Base-by-base conservation (phyloP, 2,113 vertebrate genomes). In the Otocyon megalotis region DNA sequence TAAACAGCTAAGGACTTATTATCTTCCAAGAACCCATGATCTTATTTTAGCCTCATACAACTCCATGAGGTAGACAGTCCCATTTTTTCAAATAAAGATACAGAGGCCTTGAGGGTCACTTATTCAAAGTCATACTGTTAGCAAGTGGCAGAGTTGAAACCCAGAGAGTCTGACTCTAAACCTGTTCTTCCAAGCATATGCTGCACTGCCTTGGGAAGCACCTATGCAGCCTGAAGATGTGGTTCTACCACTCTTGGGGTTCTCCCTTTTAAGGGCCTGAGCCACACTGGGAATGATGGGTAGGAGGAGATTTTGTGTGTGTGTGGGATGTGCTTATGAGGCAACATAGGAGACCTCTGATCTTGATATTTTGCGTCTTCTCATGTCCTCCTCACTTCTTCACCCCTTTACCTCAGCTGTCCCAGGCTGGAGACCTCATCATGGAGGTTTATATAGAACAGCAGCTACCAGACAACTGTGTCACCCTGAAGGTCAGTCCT, bases 391-490 rank as follows among this genome's bases (percentile, higher is more conserved):
- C 56, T 93, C 83, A 79, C 77, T 79, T 82, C 88, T 84, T 26
- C 43, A 20, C 16, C 17, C 97, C 60, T 90, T 90, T n/a, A 74
- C 95, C 43, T 0, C 98, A 99, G 99, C 98, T 99, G 58, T 99
- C 99, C 3, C 99, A 99, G 98, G 99, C 99, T 0, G 99, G 99
- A 14, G 99, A 99, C 95, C 98, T 99, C 94, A 99, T 99, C 98
- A 99, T 99, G 10, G 99, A 99, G 80, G 99, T 99, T 22, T 99
- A 99, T 62, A 98, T 99, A 98, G 99, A 99, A 97, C 99, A 98
- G 98, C 99, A 99, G 98, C 98, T 99, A 24, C 99, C 99, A 0
- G 99, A 99, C 98, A 99, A 99, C 98, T 99, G 99, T n/a, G 97
- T 99, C 80, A 99, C 99, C 9, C 99, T 99, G 26, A 99, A 99